Conservation (phyloP, 1,140 invertebrate species). For the Papilio xuthus region DNA sequence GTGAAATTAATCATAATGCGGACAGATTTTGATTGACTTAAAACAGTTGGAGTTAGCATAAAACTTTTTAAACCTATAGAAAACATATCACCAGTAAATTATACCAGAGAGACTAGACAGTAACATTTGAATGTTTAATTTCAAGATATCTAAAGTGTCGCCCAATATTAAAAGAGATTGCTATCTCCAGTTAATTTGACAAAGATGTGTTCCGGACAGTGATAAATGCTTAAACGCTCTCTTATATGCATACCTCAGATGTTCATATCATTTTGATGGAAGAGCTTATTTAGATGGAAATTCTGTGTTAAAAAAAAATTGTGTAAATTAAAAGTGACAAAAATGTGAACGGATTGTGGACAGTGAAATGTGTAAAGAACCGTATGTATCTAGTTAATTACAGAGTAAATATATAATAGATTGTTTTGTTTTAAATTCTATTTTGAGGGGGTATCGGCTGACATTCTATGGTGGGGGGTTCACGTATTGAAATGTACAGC, state of each 20-base stretch:
- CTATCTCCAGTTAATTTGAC: neutral
- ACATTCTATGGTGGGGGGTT: conserved; percentile 41
- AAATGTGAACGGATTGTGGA: neutral
- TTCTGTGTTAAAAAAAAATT: neutral
- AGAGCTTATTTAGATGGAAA: conserved; percentile 1
- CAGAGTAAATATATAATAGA: conserved; percentile 36
- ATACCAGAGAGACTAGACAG: no score
- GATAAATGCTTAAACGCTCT: neutral
- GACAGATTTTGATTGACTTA: neutral
- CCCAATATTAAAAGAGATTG: neutral
- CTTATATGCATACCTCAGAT: conserved; percentile 1
- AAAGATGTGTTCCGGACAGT: neutral
- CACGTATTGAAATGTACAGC: conserved; percentile 45
- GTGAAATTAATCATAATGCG: neutral
- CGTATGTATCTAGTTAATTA: conserved; percentile 11
- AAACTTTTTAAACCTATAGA: neutral
- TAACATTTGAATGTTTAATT: no score
- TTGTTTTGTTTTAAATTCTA: conserved; percentile 40
- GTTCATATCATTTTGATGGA: conserved; percentile 3
- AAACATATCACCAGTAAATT: no score
- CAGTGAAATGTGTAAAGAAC: conserved; percentile 10
- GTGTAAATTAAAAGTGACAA: conserved; percentile 26
- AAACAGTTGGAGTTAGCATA: neutral
- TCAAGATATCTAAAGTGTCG: no score
- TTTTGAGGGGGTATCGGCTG: conserved; percentile 9